Conservation (phyloP, 2,797 vertebrate species). For the Bradypodion pumilum region DNA sequence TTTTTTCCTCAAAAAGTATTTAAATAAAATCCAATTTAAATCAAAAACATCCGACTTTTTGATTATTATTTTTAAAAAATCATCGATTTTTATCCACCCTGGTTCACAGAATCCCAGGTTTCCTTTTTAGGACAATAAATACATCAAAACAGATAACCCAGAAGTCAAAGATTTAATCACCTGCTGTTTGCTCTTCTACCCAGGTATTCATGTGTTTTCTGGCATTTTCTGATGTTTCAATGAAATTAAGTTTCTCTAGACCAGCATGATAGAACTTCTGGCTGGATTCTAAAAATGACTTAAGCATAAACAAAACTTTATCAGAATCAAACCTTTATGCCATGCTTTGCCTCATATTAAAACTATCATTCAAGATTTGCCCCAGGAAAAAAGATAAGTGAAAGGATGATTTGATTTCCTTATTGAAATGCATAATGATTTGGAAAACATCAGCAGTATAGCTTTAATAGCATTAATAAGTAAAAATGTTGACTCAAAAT, state of each 20-base stretch:
- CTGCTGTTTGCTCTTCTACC: constrained; percentile 86
- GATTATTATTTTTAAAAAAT: too few relatives aligned
- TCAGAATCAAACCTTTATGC: background rate
- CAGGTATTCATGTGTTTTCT: constrained; percentile 86
- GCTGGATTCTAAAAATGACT: constrained; percentile 73
- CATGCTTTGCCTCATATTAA: background rate
- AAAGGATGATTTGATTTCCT: background rate
- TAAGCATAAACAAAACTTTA: background rate
- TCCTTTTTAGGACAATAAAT: background rate
- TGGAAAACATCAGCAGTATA: background rate
- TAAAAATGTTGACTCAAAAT: too few relatives aligned
- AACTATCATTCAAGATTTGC: background rate
- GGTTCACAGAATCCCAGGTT: rapidly evolving
- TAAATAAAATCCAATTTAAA: too few relatives aligned
- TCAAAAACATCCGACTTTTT: too few relatives aligned
- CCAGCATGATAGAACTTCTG: constrained; percentile 78
- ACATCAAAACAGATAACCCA: background rate
- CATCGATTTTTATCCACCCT: too few relatives aligned
- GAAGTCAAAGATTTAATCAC: constrained; percentile 65
- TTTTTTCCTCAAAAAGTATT: too few relatives aligned
- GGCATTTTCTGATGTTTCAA: constrained; percentile 67
- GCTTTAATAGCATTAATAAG: background rate
- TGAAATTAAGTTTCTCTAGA: constrained; percentile 83
- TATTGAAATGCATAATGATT: background rate
- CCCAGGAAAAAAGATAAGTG: background rate